phyloP scores from a whole-genome alignment of 1,140 invertebrate genomes.

The Heterodera carotae region DNA sequence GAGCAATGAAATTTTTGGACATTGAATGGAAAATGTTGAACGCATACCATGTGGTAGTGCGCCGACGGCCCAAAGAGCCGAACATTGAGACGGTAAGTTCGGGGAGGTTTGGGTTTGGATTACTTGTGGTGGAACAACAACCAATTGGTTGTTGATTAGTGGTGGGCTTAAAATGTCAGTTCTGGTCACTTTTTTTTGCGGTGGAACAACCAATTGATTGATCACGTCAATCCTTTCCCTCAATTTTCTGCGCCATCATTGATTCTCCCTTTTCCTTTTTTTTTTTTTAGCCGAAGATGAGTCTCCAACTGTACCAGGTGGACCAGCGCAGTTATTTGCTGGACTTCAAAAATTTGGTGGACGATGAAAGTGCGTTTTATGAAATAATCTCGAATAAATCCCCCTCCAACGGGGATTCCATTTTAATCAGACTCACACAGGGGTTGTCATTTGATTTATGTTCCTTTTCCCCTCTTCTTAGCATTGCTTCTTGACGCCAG shows the following conservation, averaged over 20 bases:
- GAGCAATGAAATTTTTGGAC: conserved; percentile 94
- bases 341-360: conserved; percentile 85
- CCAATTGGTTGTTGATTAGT: no score
- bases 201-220: no score
- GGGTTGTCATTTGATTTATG: no score
- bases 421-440: conserved; percentile 7
- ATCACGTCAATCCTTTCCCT: no score
- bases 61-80: conserved; percentile 73
- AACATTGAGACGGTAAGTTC: conserved; percentile 48
- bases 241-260: no score
- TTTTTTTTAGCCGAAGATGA: conserved; percentile 80
- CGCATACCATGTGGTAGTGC: conserved; percentile 85
- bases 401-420: conserved; percentile 23
- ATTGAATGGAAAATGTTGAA: conserved; percentile 93
- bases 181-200: no score
- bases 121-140: conserved; percentile 12
- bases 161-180: no score
- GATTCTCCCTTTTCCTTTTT: conserved; percentile 23
- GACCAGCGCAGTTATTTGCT: conserved; percentile 94
- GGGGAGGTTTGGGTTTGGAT: no score
- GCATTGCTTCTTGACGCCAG: conserved; percentile 34
- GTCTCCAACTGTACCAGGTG: conserved; percentile 95
- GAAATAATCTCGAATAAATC: neutral
- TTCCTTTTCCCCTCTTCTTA: conserved; percentile 31
- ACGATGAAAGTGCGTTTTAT: conserved; percentile 59